A percentile compares a stretch with the other conserved stretches of the same genome.
phyloP scores from a whole-genome alignment of 2,113 vertebrate species.

The Corythornis madagascariensis region DNA sequence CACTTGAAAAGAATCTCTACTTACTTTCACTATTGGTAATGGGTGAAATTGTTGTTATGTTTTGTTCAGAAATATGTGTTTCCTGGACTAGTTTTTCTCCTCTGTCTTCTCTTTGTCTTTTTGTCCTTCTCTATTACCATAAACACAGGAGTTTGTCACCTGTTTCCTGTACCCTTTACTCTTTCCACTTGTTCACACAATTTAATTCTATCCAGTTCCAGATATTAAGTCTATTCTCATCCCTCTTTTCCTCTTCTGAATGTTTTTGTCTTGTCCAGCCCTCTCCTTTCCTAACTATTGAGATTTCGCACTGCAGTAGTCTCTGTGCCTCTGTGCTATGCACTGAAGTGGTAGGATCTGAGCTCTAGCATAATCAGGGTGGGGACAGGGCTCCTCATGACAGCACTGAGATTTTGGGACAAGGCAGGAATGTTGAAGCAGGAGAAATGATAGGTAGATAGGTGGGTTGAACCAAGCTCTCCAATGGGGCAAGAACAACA shows the following conservation, averaged over 20 bases:
- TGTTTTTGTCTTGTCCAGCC: neutral
- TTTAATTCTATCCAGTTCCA: neutral
- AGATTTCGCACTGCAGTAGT: neutral
- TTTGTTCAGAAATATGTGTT: neutral
- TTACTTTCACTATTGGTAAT: neutral
- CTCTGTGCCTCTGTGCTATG: neutral
- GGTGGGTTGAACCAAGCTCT: neutral
- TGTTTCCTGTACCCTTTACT: neutral
- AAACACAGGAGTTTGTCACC: neutral
- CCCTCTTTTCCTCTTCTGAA: neutral
- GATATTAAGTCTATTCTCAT: neutral
- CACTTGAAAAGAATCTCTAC: neutral
- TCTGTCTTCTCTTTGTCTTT: neutral
- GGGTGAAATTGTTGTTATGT: neutral
- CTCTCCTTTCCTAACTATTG: neutral
- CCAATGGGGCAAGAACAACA: rapidly evolving
- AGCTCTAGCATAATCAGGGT: neutral
- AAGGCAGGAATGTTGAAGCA: neutral
- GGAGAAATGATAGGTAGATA: neutral
- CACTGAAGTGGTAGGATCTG: neutral
- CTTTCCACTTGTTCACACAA: neutral
- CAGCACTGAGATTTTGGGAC: neutral
- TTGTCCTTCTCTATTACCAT: neutral
- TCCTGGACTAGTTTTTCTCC: neutral
- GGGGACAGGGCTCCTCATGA: neutral